Evolutionary conservation across 2,888 invertebrate species (phyloP).

Genomic region (Drosophila buzzatii): DNA sequence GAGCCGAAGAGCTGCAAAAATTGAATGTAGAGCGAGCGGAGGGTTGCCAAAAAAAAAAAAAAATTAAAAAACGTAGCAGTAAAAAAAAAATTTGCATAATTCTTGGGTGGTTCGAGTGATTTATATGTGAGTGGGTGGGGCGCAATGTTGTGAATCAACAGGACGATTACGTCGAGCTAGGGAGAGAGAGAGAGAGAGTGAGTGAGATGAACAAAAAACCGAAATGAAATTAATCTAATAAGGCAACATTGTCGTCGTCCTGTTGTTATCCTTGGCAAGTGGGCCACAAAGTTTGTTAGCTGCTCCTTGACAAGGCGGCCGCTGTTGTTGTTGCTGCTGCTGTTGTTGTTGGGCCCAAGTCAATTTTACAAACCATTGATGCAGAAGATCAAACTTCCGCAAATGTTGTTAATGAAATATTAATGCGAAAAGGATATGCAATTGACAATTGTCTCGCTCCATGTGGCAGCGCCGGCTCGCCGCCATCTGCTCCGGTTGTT

Average conservation of each 20-base stretch:
- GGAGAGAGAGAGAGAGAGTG: background rate
- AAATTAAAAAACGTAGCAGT: background rate
- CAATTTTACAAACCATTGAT: conserved; percentile 85
- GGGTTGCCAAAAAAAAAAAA: conserved; percentile 58
- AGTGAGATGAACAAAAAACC: conserved; percentile 35
- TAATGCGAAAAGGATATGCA: conserved; percentile 83
- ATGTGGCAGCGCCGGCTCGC: background rate
- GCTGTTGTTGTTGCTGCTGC: conserved; percentile 21
- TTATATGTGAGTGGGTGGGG: conserved; percentile 28
- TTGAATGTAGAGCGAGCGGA: conserved; percentile 64
- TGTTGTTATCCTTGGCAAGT: conserved; percentile 33
- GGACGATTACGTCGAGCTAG: conserved; percentile 64
- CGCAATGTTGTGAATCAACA: conserved; percentile 70
- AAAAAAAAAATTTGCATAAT: conserved; percentile 75
- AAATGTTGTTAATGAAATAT: conserved; percentile 83
- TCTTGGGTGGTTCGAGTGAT: conserved; percentile 57
- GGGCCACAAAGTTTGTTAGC: conserved; percentile 58
- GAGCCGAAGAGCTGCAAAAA: conserved; percentile 58
- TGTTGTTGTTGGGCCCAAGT: conserved; percentile 71
- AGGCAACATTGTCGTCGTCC: conserved; percentile 79
- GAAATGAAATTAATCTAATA: conserved; percentile 84
- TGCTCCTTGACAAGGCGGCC: conserved; percentile 21
- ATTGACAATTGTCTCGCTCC: conserved; percentile 78
- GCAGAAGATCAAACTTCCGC: conserved; percentile 84
- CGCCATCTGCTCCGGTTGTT: conserved; percentile 17